Evolutionary conservation across 2,113 vertebrate genomes (phyloP).

Genomic region (Oncorhynchus kisutch): DNA sequence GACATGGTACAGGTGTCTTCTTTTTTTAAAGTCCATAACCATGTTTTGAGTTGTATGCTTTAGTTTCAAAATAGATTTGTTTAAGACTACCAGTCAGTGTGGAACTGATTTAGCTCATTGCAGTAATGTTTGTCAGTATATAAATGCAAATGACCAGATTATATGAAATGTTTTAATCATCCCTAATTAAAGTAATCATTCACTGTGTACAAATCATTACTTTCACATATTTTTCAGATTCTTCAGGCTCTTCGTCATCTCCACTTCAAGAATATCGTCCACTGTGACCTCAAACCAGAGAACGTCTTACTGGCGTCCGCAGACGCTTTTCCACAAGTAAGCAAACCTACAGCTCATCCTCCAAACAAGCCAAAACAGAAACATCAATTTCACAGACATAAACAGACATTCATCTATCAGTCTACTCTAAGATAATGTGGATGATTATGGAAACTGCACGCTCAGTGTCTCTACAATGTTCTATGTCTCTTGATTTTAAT

Average conservation of each 20-base stretch:
- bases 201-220: too few relatives aligned
- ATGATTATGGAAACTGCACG: conserved; percentile 13
- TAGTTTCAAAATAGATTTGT: too few relatives aligned
- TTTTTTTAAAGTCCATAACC: too few relatives aligned
- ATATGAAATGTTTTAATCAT: too few relatives aligned
- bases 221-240: conserved; percentile 73
- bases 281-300: conserved; percentile 97
- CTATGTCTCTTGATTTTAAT: conserved; percentile 29
- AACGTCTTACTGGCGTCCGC: conserved; percentile 93
- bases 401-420: conserved; percentile 40
- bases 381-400: conserved; percentile 17
- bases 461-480: conserved; percentile 25
- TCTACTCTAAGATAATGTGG: conserved; percentile 33
- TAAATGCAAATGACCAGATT: too few relatives aligned
- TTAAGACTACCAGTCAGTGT: too few relatives aligned
- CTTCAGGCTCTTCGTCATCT: conserved; percentile 94
- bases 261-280: conserved; percentile 98
- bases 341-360: background rate
- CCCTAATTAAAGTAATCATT: too few relatives aligned
- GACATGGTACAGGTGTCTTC: too few relatives aligned
- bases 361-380: background rate
- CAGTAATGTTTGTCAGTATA: too few relatives aligned
- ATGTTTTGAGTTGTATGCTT: too few relatives aligned
- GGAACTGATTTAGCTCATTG: too few relatives aligned
- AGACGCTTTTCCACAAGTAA: conserved; percentile 93